phyloP scores from a whole-genome alignment of 2,797 vertebrate genomes.

The Psittacula echo region DNA sequence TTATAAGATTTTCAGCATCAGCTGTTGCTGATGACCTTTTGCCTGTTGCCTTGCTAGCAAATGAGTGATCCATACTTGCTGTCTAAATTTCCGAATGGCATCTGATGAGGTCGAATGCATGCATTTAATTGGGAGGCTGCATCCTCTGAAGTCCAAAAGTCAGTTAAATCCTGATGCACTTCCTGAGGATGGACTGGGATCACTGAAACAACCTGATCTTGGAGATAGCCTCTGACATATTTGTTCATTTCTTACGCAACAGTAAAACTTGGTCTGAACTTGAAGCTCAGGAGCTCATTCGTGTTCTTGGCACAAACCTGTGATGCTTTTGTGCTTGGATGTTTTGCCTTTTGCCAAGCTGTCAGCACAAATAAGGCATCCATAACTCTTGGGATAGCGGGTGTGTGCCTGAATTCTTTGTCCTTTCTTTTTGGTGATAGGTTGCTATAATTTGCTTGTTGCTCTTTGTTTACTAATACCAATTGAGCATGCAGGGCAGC shows the following conservation, averaged over 20 bases:
- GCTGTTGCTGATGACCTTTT: neutral
- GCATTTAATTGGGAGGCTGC: neutral
- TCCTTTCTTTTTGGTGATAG: neutral
- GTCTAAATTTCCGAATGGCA: neutral
- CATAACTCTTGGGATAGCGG: neutral
- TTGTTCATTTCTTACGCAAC: neutral
- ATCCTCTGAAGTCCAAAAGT: neutral
- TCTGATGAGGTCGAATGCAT: accelerated
- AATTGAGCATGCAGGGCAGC: neutral
- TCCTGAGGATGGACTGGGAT: neutral
- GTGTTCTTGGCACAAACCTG: neutral
- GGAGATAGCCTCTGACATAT: neutral
- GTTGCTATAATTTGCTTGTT: neutral
- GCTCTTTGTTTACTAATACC: neutral
- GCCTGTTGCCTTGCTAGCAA: neutral
- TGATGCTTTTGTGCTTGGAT: accelerated
- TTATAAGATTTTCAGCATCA: neutral
- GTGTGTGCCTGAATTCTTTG: neutral
- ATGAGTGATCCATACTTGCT: neutral
- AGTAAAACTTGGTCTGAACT: neutral
- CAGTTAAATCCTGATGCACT: neutral
- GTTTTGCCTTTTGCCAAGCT: neutral
- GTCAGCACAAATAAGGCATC: neutral
- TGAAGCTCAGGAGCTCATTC: neutral
- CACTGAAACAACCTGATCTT: neutral